Conservation (phyloP, 2,797 vertebrate species). For the Eremophila alpestris region DNA sequence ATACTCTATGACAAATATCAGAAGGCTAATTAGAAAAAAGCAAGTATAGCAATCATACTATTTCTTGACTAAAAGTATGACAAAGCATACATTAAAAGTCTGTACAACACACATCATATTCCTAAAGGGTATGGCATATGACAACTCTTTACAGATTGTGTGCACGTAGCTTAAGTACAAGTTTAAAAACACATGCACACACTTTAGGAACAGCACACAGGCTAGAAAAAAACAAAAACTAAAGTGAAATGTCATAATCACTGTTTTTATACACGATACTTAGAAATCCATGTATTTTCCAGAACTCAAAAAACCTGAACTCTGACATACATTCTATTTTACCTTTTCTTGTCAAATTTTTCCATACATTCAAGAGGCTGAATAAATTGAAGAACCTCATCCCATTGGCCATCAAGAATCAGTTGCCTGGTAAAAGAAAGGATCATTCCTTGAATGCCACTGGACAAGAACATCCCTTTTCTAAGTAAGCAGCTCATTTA, state of each 20-base stretch:
- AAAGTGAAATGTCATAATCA: background rate
- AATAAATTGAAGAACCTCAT: slow-evolving; percentile 98
- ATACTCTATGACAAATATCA: background rate
- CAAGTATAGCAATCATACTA: background rate
- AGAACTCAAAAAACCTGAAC: background rate
- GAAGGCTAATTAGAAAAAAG: background rate
- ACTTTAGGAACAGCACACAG: background rate
- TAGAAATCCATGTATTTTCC: background rate
- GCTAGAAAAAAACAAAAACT: background rate
- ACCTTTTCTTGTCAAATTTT: slow-evolving; percentile 97
- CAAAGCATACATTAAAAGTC: background rate
- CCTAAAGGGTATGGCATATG: background rate
- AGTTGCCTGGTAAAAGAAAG: slow-evolving; percentile 83
- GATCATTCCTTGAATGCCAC: background rate
- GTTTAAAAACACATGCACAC: background rate
- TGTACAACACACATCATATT: background rate
- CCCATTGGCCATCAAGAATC: slow-evolving; percentile 96
- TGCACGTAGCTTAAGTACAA: background rate
- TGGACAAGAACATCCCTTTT: background rate
- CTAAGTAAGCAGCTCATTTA: background rate
- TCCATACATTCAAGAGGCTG: slow-evolving; percentile 97
- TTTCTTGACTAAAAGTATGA: background rate
- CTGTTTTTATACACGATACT: background rate
- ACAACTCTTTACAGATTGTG: background rate
- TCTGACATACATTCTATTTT: slow-evolving; percentile 19